Base-by-base conservation (phyloP, 2,888 invertebrate species). In the Eupelmus urozonus region DNA sequence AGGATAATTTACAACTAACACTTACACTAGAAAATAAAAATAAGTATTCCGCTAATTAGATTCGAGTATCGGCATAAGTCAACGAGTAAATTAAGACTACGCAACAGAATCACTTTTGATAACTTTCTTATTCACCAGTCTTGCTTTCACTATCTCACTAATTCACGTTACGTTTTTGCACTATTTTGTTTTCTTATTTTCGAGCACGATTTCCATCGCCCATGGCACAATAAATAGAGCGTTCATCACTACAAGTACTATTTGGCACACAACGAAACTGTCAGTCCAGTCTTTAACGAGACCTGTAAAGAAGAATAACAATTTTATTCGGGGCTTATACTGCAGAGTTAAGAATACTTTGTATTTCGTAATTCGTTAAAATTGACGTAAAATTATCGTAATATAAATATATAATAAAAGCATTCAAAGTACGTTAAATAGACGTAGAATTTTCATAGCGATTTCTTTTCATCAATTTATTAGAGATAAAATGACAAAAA, bases 201-300 rank as follows among this genome's bases (percentile, higher is more conserved):
- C 34, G 7, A 77, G 25, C 29, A 63, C 3, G 4, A 80, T 60
- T 86, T 95, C 95, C 62, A 93, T 88, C 45, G 91, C 90, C 95
- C 95, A 95, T 0, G 94, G 92, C 40, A 94, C 90, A 7, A 93
- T 92, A 85, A 95, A 95, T 3, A 94, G 85, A 49, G 93, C 89
- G 88, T 94, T 93, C 80, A 94, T 92, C 42, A 92, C 90, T 80
- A 94, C 93, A 85, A 95, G 91, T 1, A 93, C 91, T 74, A 94
- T 91, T 86, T 95, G 94, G 76, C 94, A 94, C 83, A 94, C 90
- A 9, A 91, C 89, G 84, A 94, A 94, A 84, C 93, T 93, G 16
- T 93, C 91, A 0, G 95, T 94, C 55, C 91, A 89, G 85, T 93
- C 92, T 82, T 93, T 91, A 40, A 94, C 89, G 78, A 92, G 90